A percentile compares a stretch with the other conserved stretches of the same genome.
These are phyloP conservation scores for Lethocerus indicus DNA, from an alignment of 1,140 invertebrate genomes.

Conservation along the genomic window DNA sequence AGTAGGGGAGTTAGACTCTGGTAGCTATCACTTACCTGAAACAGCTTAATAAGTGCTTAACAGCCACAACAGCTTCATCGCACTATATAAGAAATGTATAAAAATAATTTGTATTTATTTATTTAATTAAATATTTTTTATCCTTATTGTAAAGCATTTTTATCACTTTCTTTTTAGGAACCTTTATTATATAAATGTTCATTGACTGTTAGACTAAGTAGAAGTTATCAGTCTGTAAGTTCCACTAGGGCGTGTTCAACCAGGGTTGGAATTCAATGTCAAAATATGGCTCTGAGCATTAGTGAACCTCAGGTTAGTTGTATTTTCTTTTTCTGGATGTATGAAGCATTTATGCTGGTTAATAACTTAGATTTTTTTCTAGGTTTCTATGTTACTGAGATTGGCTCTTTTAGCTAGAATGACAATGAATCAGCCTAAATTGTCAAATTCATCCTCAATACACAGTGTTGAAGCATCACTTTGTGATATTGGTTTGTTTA, in stretches of 20 bases:
- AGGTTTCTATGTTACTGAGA: conserved; percentile 17
- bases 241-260: conserved; percentile 42
- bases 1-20: too few relatives aligned
- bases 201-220: conserved; percentile 44
- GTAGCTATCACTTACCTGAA: too few relatives aligned
- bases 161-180: conserved; percentile 37
- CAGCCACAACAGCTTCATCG: too few relatives aligned
- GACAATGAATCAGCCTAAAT: conserved; percentile 2
- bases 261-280: conserved; percentile 52
- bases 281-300: conserved; percentile 37
- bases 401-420: conserved; percentile 10
- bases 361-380: neutral
- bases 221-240: conserved; percentile 39
- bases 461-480: too few relatives aligned
- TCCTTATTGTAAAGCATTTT: too few relatives aligned
- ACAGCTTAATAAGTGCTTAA: too few relatives aligned
- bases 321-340: conserved; percentile 4
- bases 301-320: conserved; percentile 22
- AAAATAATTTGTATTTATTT: too few relatives aligned
- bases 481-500: too few relatives aligned
- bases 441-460: neutral
- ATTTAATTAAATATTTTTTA: too few relatives aligned
- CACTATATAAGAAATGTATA: too few relatives aligned
- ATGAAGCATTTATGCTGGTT: neutral
- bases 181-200: conserved; percentile 77